Conservation (phyloP, 2,113 vertebrate genomes). For the Brachyhypopomus gauderio region DNA sequence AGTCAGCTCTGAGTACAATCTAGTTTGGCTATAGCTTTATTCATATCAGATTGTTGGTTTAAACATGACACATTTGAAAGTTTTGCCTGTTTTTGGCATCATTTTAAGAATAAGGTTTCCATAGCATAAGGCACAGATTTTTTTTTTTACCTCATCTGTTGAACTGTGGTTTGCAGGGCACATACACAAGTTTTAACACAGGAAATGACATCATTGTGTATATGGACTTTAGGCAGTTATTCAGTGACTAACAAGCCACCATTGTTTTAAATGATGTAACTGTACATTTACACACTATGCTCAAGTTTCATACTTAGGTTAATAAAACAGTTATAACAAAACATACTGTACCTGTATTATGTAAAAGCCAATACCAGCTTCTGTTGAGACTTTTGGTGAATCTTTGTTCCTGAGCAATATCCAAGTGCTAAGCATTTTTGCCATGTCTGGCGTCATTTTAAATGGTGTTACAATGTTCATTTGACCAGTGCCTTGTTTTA, state of each 20-base stretch:
- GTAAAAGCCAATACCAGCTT: constrained; percentile 33
- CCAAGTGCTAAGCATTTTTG: too few relatives aligned
- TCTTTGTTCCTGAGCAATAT: background rate
- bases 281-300: constrained; percentile 76
- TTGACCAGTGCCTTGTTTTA: too few relatives aligned
- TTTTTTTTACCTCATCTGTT: constrained; percentile 58
- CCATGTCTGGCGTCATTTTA: too few relatives aligned
- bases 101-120: constrained; percentile 19
- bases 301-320: constrained; percentile 74
- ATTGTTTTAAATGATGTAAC: constrained; percentile 84
- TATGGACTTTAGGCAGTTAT: constrained; percentile 75
- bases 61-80: constrained; percentile 24
- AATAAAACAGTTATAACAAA: constrained; percentile 77
- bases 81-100: constrained; percentile 4
- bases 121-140: constrained; percentile 34
- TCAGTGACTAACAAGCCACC: constrained; percentile 77
- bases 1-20: background rate
- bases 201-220: constrained; percentile 87
- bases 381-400: constrained; percentile 22
- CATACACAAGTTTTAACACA: constrained; percentile 72
- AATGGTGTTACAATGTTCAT: too few relatives aligned
- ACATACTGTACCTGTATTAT: constrained; percentile 76
- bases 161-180: constrained; percentile 59
- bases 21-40: background rate
- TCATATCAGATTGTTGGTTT: constrained; percentile 31